Base-by-base conservation (phyloP, 2,888 invertebrate genomes). In the Pachydiplax longipennis region DNA sequence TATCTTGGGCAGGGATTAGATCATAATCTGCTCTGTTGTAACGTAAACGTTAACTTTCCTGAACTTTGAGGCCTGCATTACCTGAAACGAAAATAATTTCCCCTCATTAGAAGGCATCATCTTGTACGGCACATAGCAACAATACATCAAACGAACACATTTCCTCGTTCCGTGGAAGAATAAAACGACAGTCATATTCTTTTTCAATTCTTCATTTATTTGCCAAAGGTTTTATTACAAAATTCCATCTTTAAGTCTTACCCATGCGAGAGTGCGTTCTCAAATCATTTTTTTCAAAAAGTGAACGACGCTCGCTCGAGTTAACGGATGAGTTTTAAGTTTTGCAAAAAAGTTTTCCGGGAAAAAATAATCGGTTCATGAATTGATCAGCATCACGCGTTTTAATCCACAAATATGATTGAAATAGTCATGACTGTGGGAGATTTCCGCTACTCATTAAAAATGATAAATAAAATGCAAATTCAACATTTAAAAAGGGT, bases 151-250 rank as follows among this genome's bases (percentile, higher is more conserved):
- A n/a, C 65, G n/a, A 10, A 6, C 22, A 31, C 10, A 73, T 31
- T 73, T 12, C 31, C 25, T 73, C 73, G 73, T 25, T 65, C 12
- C n/a, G 65, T 73, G 31, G 73, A 25, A 10, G 31, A 73, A 73
- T 73, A 73, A 73, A 73, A 73, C 25, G 73, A 73, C 73, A 73
- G 31, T 65, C 8, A 65, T 65, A 25, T 73, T 53, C 73, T 73
- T 73, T 73, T 73, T 31, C 25, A 73, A 73, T 31, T 73, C 2
- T 73, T 31, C 25, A 8, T 73, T 87, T 87, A 87, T 87, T 87
- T 61, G 87, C 87, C 87, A 87, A 83, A 61, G 12, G 37, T 61
- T 22, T 10, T 87, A 37, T 58, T 87, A 87, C 87, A 87, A 87
- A 61, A 87, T 87, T 87, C 37, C 35, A 73, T 73, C 53, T 73